Base-by-base conservation (phyloP, 2,113 vertebrate species). In the Empidonax traillii region DNA sequence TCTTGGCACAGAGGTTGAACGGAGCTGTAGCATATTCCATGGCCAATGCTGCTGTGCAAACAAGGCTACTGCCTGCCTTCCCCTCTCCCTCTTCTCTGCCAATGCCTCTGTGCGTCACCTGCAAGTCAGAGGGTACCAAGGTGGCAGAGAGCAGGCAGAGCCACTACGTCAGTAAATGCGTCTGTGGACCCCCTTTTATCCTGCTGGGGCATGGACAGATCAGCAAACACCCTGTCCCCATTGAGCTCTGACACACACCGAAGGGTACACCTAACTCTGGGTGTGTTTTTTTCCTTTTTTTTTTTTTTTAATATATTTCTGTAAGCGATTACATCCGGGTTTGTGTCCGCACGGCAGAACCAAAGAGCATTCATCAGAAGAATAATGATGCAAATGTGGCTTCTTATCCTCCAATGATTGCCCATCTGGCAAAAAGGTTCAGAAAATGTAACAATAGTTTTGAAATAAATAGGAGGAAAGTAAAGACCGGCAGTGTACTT, bases 401-500 rank as follows among this genome's bases (percentile, higher is more conserved):
- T 96, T 94, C 94, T 95, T 93, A 90, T 94, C 90, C 90, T 88
- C 18, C 91, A 76, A 47, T 78, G 66, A 94, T 78, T 94, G 86
- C 81, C 78, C 10, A 11, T 21, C 86, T 96, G 93, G 91, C 94
- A 95, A 92, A 94, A 93, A 82, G 80, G 65, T 77, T 69, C 74
- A 94, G 94, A 80, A 93, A 91, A 91, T 30, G 68, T 90, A 95
- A 95, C 95, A 96, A 96, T 96, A 85, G 87, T 87, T 93, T 90
- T 91, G 86, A 96, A 95, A 93, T 87, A 94, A 96, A 88, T 47
- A 90, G 84, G 51, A 91, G 87, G 95, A 95, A 96, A 96, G 93
- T 76, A 95, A 96, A 97, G 95, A 90, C 92, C 65, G 78, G 94
- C 90, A 93, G 94, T 96, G 96, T 96, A 96, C 96, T 97, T 97